Evolutionary conservation across 2,797 vertebrate genomes (phyloP).

Genomic region (Sebastiscus albofasciatus): DNA sequence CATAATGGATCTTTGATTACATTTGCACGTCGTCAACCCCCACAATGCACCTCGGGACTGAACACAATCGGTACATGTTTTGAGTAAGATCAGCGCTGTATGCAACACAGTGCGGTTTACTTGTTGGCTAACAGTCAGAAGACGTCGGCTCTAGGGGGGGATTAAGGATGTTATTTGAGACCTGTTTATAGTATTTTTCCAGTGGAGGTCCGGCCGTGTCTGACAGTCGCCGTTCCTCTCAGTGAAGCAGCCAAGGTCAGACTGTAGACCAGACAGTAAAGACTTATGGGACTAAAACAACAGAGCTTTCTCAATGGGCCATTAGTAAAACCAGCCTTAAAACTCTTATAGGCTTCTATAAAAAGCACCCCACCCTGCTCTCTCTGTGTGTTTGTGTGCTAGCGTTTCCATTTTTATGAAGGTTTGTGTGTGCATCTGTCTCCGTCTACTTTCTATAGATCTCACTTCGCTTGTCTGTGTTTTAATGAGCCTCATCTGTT

Average conservation of each 20-base stretch:
- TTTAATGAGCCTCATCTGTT: neutral
- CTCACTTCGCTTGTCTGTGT: neutral
- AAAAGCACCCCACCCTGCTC: constrained; percentile 39
- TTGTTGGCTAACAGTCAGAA: neutral
- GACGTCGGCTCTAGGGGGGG: neutral
- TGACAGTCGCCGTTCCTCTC: constrained; percentile 19
- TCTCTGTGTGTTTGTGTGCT: constrained; percentile 3
- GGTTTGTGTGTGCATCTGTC: neutral
- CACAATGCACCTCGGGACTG: neutral
- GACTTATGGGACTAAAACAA: constrained; percentile 49
- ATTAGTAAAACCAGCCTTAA: constrained; percentile 60
- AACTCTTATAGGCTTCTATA: constrained; percentile 49
- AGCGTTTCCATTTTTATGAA: neutral
- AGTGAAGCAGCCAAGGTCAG: constrained; percentile 53
- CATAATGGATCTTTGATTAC: neutral
- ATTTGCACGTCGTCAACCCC: neutral
- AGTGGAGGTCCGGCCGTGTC: neutral
- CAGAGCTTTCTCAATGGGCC: constrained; percentile 49
- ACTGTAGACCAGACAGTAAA: constrained; percentile 44
- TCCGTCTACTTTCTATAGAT: neutral
- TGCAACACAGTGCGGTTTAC: neutral
- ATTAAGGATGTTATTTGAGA: neutral
- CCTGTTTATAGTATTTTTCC: constrained; percentile 23
- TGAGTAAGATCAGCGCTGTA: neutral
- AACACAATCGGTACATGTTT: neutral